Evolutionary conservation across 2,797 vertebrate genomes (phyloP).

Genomic region (Allobates femoralis): DNA sequence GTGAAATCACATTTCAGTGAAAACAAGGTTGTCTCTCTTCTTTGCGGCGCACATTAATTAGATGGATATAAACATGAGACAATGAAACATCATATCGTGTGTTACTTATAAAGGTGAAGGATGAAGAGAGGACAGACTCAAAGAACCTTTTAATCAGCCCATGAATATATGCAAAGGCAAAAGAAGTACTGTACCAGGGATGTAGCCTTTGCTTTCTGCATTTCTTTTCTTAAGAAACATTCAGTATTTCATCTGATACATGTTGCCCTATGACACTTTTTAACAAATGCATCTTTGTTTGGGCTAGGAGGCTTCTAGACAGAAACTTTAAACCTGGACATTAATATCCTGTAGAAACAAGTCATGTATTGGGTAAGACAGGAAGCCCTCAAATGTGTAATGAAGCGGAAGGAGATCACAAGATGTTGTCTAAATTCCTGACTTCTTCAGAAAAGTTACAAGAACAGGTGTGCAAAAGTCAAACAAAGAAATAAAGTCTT

Average conservation of each 20-base stretch:
- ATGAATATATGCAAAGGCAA: conserved; percentile 77
- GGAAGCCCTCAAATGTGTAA: conserved; percentile 80
- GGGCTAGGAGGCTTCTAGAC: conserved; percentile 69
- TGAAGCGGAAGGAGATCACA: conserved; percentile 80
- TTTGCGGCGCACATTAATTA: conserved; percentile 78
- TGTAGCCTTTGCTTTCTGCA: conserved; percentile 73
- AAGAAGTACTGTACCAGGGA: conserved; percentile 72
- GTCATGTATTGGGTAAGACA: conserved; percentile 67
- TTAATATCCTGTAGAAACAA: conserved; percentile 69
- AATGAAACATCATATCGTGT: conserved; percentile 74
- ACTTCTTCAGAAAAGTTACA: conserved; percentile 40
- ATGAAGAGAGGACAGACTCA: conserved; percentile 31
- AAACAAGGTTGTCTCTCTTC: conserved; percentile 79
- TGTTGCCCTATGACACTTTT: conserved; percentile 77
- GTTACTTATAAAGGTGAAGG: conserved; percentile 67
- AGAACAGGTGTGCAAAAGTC: conserved; percentile 52
- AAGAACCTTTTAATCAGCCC: conserved; percentile 67
- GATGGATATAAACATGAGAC: conserved; percentile 76
- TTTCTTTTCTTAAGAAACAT: conserved; percentile 78
- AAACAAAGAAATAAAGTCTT: conserved; percentile 48
- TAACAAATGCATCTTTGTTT: conserved; percentile 78
- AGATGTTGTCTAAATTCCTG: conserved; percentile 66
- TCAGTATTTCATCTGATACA: conserved; percentile 79
- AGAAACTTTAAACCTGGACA: conserved; percentile 74
- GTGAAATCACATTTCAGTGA: conserved; percentile 71